Evolutionary conservation across 2,888 invertebrate species (phyloP).

Genomic region (Mayetiola destructor): DNA sequence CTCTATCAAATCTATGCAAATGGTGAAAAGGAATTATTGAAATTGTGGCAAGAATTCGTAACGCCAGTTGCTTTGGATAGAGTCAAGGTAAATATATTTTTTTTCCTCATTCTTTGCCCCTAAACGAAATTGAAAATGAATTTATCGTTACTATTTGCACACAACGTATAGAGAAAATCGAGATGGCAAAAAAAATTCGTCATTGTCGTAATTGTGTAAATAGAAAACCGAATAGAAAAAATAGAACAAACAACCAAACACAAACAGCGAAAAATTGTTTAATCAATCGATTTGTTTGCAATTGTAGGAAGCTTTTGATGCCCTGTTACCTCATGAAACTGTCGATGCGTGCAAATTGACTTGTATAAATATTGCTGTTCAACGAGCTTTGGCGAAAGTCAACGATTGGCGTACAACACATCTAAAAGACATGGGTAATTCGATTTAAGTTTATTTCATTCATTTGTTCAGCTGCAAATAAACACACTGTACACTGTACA

Average conservation of each 20-base stretch:
- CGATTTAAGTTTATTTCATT: constrained; percentile 9
- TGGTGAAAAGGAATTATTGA: constrained; percentile 22
- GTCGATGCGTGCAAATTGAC: constrained; percentile 36
- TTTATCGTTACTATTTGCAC: no score
- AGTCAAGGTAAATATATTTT: constrained; percentile 21
- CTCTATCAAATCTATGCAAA: constrained; percentile 17
- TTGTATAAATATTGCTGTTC: constrained; percentile 38
- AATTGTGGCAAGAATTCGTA: constrained; percentile 25
- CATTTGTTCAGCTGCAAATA: no score
- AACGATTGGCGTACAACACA: constrained; percentile 43
- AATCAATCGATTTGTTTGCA: constrained; percentile 19
- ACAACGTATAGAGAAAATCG: constrained; percentile 16
- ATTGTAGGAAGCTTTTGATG: constrained; percentile 27
- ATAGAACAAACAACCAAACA: neutral
- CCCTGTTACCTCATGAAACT: constrained; percentile 41
- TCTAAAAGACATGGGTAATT: constrained; percentile 26
- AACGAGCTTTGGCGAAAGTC: constrained; percentile 38
- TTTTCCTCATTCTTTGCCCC: neutral
- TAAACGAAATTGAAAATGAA: neutral
- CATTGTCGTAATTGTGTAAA: neutral
- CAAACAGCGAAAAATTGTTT: neutral
- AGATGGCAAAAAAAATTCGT: neutral
- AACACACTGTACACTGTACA: no score
- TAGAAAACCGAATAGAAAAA: neutral
- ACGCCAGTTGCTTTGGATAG: constrained; percentile 26